Percentiles rank a stretch among this genome's conserved stretches.
Conservation (phyloP, 2,113 vertebrate species). For the Grammomys surdaster region DNA sequence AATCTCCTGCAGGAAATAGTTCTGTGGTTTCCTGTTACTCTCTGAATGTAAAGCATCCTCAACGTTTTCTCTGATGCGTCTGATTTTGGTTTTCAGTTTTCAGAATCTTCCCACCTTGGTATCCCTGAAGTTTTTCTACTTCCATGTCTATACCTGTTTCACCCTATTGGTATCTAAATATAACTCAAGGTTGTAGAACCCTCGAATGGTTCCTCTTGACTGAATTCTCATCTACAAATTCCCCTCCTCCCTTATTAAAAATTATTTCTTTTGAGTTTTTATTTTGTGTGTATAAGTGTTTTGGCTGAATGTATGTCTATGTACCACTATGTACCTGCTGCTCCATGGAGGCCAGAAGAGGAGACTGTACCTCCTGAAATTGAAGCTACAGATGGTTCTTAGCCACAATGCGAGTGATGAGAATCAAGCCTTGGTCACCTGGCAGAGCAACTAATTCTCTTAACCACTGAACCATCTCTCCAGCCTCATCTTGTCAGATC, state of each 20-base stretch:
- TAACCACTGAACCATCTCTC: background rate
- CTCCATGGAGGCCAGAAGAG: background rate
- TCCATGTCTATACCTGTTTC: fast-evolving
- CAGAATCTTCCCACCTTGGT: background rate
- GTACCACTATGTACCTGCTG: background rate
- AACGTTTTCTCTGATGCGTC: background rate
- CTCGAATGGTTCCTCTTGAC: background rate
- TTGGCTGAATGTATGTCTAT: background rate
- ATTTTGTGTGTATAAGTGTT: background rate
- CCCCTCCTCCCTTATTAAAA: background rate
- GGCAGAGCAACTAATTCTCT: background rate
- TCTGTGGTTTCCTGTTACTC: background rate
- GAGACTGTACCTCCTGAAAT: background rate
- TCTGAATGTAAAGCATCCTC: background rate
- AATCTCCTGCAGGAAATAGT: background rate
- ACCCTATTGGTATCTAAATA: background rate
- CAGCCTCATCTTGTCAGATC: background rate
- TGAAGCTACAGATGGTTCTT: background rate
- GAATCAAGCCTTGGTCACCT: background rate
- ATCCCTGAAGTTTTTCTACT: background rate
- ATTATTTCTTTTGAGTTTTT: background rate
- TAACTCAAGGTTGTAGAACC: background rate
- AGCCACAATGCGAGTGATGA: background rate
- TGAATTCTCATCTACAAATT: background rate
- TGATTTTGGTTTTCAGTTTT: background rate